phyloP scores from a whole-genome alignment of 2,113 vertebrate species.

The Cygnus buccinator region DNA sequence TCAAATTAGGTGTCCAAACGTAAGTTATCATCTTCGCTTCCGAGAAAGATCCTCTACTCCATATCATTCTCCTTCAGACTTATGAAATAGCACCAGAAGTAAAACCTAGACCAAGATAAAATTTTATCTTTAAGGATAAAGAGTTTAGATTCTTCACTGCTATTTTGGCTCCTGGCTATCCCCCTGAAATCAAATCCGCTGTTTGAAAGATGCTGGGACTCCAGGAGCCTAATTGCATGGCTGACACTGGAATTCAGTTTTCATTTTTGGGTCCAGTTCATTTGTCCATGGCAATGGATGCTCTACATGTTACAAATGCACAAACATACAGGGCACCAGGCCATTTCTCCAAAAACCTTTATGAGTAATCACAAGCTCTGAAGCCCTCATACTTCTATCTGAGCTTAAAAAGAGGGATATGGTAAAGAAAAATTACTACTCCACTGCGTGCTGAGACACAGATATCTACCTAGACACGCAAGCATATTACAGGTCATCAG shows the following conservation, averaged over 20 bases:
- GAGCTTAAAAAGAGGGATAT: background rate
- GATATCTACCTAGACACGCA: background rate
- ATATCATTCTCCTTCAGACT: background rate
- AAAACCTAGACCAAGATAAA: background rate
- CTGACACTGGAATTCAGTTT: background rate
- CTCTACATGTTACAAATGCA: rapidly evolving
- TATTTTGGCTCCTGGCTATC: background rate
- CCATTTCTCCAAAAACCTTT: background rate
- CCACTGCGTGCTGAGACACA: background rate
- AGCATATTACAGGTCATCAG: rapidly evolving
- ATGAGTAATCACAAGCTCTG: background rate
- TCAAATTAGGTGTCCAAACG: background rate
- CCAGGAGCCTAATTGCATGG: background rate
- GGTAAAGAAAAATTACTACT: background rate
- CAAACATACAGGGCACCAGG: background rate
- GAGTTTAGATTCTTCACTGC: background rate
- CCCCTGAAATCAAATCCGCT: background rate
- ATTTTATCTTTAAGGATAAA: background rate
- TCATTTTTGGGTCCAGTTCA: background rate
- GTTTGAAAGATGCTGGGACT: background rate
- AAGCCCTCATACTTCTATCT: background rate
- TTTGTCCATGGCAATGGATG: rapidly evolving
- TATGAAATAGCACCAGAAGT: background rate
- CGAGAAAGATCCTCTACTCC: background rate
- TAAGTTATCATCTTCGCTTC: background rate